Base-by-base conservation (phyloP, 1,140 invertebrate genomes). In the Drosophila pseudoobscura region DNA sequence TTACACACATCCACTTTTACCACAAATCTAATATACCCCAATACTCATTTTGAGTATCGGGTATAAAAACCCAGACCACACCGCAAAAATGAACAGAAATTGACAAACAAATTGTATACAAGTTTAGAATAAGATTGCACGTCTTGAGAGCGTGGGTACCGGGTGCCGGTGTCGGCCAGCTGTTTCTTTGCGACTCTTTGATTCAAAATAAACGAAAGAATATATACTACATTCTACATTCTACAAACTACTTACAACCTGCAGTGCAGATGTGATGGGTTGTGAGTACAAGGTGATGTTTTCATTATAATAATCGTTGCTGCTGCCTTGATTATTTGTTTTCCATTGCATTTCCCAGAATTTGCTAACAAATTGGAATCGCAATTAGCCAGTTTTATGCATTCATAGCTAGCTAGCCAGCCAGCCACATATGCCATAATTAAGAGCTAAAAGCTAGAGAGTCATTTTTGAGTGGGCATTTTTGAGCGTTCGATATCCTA, bases 301-400 rank as follows among this genome's bases (percentile, higher is more conserved):
- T 49, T 47, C 39, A 49, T 44, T 57, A 45, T 50, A 50, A 59
- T 69, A 58, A 70, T 70, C 63, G 54, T 11, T 51, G 35, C 11
- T 13, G 11, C 11, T 59, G 35, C 49, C 39, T 59, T 31, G 24
- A 49, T 59, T 39, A 49, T 22, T 35, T 47, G 13, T 49, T 44
- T 58, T 22, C 9, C 13, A 31, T 6, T 24, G 24, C 17, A 60
- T 60, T 75, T 71, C 66, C 55, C 55, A 65, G 73, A 75, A 71
- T 60, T 71, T 31, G 51, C 56, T 57, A 50, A 61, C 54, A 57
- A 68, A 73, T 57, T 61, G 57, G 9, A 20, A 60, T 20, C 15
- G 46, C 53, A 66, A 66, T 73, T 73, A 60, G 63, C 24, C 35
- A 49, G 31, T 31, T 43, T 39, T 47, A 45, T 13, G 45, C 45